Evolutionary conservation across 2,888 invertebrate species (phyloP).

Genomic region (Aspidiotus destructor): DNA sequence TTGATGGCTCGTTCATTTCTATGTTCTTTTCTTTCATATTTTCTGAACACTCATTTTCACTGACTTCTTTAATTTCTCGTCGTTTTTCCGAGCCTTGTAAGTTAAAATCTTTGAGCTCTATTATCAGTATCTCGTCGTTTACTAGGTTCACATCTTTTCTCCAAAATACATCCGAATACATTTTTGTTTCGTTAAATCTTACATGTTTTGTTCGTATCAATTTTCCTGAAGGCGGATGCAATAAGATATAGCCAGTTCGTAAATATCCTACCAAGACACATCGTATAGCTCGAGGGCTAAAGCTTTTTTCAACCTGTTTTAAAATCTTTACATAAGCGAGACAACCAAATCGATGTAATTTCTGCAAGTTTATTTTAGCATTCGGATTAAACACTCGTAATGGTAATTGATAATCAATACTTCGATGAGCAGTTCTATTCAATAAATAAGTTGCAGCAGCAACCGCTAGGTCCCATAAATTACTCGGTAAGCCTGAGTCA

Average conservation of each 20-base stretch:
- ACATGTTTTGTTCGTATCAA: conserved; percentile 1
- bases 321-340: not conserved
- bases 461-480: conserved; percentile 5
- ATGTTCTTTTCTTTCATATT: not conserved
- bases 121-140: no score
- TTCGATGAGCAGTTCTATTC: conserved; percentile 5
- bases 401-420: not conserved
- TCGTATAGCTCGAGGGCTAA: not conserved
- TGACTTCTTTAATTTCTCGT: not conserved
- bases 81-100: not conserved
- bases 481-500: not conserved
- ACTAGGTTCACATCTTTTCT: not conserved
- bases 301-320: not conserved
- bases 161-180: not conserved
- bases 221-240: not conserved
- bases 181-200: not conserved
- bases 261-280: not conserved
- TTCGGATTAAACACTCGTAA: not conserved
- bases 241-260: not conserved
- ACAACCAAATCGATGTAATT: not conserved
- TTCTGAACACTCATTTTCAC: not conserved
- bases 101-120: no score
- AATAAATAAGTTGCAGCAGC: conserved; percentile 4
- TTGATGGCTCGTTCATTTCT: no score
- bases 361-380: not conserved